Evolutionary conservation across 2,113 vertebrate genomes (phyloP), one percentile per base, ranked within the genome.

Genomic region (Labrus mixtus): DNA sequence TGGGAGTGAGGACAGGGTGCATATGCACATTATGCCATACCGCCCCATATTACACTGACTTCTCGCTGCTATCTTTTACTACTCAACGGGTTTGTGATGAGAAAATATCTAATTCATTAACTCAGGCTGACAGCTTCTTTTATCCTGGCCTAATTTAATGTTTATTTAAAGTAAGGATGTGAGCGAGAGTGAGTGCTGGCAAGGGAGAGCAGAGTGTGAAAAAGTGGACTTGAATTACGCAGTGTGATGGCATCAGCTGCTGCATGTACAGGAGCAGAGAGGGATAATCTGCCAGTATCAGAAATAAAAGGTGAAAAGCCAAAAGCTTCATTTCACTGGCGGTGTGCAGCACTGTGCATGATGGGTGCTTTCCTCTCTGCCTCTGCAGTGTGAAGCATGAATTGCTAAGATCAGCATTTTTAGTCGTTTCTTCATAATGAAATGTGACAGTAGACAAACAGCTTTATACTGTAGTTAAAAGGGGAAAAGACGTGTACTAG

Each of bases 81-180:
- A 51, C 48, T 51, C 68, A 58, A 43, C 79, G 69, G 63, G 65
- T 61, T 63, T 59, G 68, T 48, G 81, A 73, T 57, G 82, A 73
- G 15, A 88, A 83, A 79, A 87, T 61, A 77, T 87, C 76, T 33
- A 46, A 73, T 86, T 77, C 46, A 73, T 89, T 86, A 87, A 62
- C 82, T 80, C 76, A 17, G 69, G 63, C 75, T 56, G 76, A 73
- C 60, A 29, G 77, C 72, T 81, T 79, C 68, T 85, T 91, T 87
- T 89, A 89, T 87, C 83, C 68, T 87, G 87, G 62, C 88, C 87
- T 89, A 85, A 87, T 90, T 90, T 83, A 43, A 89, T 81, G 87
- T 88, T 83, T 91, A 89, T 91, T 91, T 91, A 91, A 91, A 89
- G 83, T 86, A 78, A 64, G 76, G 67, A 85, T 61, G 68, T 68